Evolutionary conservation across 2,888 invertebrate species (phyloP), one percentile per base, ranked within the genome.

Genomic region (Limnephilus rhombicus): DNA sequence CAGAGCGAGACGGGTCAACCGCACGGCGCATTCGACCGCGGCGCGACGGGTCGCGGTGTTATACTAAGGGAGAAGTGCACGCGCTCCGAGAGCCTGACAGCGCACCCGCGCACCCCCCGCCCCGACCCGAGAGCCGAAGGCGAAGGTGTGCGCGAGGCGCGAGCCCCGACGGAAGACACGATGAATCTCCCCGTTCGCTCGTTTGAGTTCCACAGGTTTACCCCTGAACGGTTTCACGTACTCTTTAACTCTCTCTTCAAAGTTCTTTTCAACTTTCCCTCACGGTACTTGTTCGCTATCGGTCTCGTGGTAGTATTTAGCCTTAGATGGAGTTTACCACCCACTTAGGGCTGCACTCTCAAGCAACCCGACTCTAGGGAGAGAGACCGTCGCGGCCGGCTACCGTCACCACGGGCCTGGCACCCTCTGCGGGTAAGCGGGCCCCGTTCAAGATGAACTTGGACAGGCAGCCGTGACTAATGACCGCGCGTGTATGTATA

Each of bases 181-280:
- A 94, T 95, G 95, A 95, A 95, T 95, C 95, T 95, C 95, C 95
- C 95, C 95, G 95, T 95, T 95, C 95, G 94, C 95, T 95, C 95
- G 95, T 95, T 96, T 95, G 95, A 95, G 95, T 95, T 97, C 96
- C 96, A 96, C 97, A 95, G 96, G 95, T 95, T 96, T 96, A 95
- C 95, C 95, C 95, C 95, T 95, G 96, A 95, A 95, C 96, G 95
- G 95, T 96, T 95, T 95, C 96, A 96, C 96, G 95, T 95, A 95
- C 95, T 96, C 94, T 95, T 96, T 95, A 95, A 96, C 95, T 96
- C 95, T 95, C 95, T 97, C 96, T 97, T 97, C 96, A 97, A 96
- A 97, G 97, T 97, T 96, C 97, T 97, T 97, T 97, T 96, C 97
- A 97, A 95, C 97, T 97, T 97, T 97, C 97, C 97, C 96, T 97